Evolutionary conservation across 2,888 invertebrate species (phyloP).

Genomic region (Lissonota sp.): DNA sequence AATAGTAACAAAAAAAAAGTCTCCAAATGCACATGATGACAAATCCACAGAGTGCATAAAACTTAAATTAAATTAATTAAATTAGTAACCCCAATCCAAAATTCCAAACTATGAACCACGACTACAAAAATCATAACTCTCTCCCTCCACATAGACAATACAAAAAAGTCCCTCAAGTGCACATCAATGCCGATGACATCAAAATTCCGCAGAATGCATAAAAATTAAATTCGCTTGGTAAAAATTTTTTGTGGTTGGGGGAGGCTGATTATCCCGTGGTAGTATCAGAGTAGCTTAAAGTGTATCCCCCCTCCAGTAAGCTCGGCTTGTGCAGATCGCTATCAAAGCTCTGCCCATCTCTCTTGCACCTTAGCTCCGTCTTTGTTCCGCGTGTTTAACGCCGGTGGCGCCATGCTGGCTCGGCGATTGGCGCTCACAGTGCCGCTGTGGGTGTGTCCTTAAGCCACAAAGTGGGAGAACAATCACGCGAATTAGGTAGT

Average conservation of each 20-base stretch:
- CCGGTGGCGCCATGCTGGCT: conserved; percentile 79
- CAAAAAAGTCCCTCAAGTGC: too few relatives aligned
- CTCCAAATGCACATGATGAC: too few relatives aligned
- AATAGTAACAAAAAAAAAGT: too few relatives aligned
- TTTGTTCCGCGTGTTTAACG: conserved; percentile 31
- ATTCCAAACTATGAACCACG: too few relatives aligned
- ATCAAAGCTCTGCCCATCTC: conserved; percentile 61
- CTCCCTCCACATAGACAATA: too few relatives aligned
- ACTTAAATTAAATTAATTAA: too few relatives aligned
- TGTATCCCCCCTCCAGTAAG: conserved; percentile 63
- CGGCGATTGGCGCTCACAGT: conserved; percentile 73
- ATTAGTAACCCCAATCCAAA: too few relatives aligned
- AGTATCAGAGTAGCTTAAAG: conserved; percentile 68
- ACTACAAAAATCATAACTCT: too few relatives aligned
- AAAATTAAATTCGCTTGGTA: background rate
- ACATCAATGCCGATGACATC: too few relatives aligned
- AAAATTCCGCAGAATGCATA: background rate
- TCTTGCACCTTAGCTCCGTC: conserved; percentile 58
- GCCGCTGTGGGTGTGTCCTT: conserved; percentile 73
- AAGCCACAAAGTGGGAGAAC: conserved; percentile 12
- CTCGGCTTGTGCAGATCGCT: conserved; percentile 71
- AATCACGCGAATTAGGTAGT: conserved; percentile 41
- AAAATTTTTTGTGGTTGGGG: background rate
- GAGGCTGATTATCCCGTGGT: conserved; percentile 27
- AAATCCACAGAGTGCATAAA: too few relatives aligned